These are phyloP conservation scores for Samia ricini DNA, from an alignment of 1,140 invertebrate species.

Conservation along the genomic window DNA sequence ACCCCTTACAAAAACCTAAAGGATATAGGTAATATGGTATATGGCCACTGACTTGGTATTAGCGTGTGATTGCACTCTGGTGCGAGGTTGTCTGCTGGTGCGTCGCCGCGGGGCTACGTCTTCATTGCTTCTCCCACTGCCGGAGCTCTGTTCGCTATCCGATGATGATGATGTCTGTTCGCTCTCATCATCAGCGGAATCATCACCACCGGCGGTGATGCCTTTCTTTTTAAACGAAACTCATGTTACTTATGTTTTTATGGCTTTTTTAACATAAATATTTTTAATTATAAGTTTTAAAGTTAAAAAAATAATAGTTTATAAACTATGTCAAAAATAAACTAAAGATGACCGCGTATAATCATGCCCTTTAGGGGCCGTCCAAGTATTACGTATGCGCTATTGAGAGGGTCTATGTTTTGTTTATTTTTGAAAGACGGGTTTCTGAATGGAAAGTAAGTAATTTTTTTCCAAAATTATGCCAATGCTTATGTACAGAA, in stretches of 20 bases:
- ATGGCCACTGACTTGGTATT: neutral
- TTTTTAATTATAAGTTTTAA: too few species aligned
- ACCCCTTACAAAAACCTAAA: neutral
- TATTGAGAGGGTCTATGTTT: too few species aligned
- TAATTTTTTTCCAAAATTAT: too few species aligned
- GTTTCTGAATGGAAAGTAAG: too few species aligned
- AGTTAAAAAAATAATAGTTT: too few species aligned
- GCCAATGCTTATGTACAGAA: too few species aligned
- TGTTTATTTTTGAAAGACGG: too few species aligned
- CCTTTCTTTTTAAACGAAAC: conserved; percentile 51
- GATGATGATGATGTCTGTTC: conserved; percentile 33
- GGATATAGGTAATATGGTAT: neutral
- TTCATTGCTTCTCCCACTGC: conserved; percentile 51
- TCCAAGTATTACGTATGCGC: too few species aligned
- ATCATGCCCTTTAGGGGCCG: too few species aligned
- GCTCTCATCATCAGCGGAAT: conserved; percentile 31
- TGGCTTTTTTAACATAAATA: too few species aligned
- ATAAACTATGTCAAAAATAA: too few species aligned
- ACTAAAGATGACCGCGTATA: too few species aligned
- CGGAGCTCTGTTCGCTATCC: conserved; percentile 61
- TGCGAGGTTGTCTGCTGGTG: neutral
- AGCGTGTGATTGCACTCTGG: conserved; percentile 7
- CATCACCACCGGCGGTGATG: conserved; percentile 38
- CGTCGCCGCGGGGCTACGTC: conserved; percentile 37
- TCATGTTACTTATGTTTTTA: neutral